phyloP scores from a whole-genome alignment of 2,888 invertebrate species.

The Netelia inedita region DNA sequence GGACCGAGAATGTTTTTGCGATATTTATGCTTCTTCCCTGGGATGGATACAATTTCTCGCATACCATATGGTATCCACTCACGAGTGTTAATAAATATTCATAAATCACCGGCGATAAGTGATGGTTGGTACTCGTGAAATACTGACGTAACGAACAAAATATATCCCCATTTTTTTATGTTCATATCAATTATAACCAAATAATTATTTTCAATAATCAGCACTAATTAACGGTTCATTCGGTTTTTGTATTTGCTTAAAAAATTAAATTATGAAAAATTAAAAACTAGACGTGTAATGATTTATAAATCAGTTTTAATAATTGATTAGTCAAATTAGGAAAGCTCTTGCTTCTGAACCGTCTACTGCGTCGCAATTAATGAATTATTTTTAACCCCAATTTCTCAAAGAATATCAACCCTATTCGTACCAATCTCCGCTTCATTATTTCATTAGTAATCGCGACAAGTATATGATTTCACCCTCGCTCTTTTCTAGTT shows the following conservation, averaged over 20 bases:
- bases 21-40: constrained; percentile 40
- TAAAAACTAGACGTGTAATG: too few relatives aligned
- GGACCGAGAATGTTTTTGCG: constrained; percentile 39
- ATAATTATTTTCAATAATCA: too few relatives aligned
- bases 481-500: not conserved
- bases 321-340: too few relatives aligned
- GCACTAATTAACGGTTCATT: too few relatives aligned
- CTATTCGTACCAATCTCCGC: not conserved
- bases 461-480: constrained; percentile 9
- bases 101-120: constrained; percentile 10
- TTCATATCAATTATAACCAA: not conserved
- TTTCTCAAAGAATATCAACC: too few relatives aligned
- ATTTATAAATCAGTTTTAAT: too few relatives aligned
- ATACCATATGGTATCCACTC: constrained; percentile 35
- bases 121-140: not conserved
- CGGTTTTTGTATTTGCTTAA: too few relatives aligned
- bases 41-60: constrained; percentile 26
- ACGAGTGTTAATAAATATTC: not conserved
- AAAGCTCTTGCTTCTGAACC: too few relatives aligned
- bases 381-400: too few relatives aligned
- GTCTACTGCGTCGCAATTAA: too few relatives aligned
- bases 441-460: not conserved
- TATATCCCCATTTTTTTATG: not conserved
- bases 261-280: too few relatives aligned
- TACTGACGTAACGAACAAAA: not conserved